Percentiles rank a stretch among this genome's conserved stretches.
Evolutionary conservation across 1,140 invertebrate species (phyloP).

Genomic region (Procambarus clarkii): DNA sequence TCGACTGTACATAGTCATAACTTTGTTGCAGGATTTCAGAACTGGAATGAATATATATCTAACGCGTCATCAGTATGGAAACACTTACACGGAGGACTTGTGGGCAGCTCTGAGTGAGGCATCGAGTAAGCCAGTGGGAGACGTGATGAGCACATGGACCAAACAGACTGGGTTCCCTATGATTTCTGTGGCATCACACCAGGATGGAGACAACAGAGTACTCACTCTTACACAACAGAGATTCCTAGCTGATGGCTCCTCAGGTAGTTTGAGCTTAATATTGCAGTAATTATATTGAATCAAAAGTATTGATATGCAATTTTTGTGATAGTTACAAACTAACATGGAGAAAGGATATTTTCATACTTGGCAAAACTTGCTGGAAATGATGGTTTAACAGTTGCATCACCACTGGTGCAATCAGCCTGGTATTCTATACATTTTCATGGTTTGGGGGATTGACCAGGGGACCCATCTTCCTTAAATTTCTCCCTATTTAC

Average conservation of each 20-base stretch:
- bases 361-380: too few species aligned
- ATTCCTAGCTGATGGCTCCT: constrained; percentile 88
- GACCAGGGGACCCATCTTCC: too few species aligned
- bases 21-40: constrained; percentile 81
- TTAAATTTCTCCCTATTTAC: too few species aligned
- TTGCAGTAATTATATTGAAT: neutral
- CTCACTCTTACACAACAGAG: constrained; percentile 88
- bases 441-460: too few species aligned
- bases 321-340: too few species aligned
- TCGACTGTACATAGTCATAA: neutral
- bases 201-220: constrained; percentile 79
- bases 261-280: constrained; percentile 31
- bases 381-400: too few species aligned
- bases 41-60: constrained; percentile 96
- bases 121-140: constrained; percentile 91
- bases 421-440: too few species aligned
- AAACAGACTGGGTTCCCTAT: constrained; percentile 80
- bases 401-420: too few species aligned
- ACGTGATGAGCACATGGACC: constrained; percentile 87
- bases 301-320: too few species aligned
- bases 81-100: constrained; percentile 95
- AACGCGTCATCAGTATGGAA: constrained; percentile 90
- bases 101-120: constrained; percentile 93
- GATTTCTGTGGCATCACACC: constrained; percentile 73
- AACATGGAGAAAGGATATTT: too few species aligned